These are phyloP conservation scores for Micronisus gabar DNA, from an alignment of 2,113 vertebrate species.

Conservation along the genomic window DNA sequence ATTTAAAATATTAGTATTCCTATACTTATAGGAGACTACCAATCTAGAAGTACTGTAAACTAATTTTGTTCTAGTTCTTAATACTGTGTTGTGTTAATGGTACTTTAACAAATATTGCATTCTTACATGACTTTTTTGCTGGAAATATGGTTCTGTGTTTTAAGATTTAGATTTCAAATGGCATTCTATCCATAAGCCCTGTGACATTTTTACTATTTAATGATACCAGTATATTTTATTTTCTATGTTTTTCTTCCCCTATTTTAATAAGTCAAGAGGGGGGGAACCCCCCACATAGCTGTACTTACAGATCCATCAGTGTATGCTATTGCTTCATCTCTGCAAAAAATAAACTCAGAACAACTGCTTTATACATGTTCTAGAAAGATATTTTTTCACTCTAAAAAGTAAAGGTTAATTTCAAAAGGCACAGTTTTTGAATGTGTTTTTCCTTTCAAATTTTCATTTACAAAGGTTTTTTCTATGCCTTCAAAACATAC, in stretches of 20 bases:
- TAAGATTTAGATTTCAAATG: neutral
- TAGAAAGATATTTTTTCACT: neutral
- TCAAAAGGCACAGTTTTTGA: neutral
- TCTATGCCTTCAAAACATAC: neutral
- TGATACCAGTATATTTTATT: neutral
- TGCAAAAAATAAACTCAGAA: neutral
- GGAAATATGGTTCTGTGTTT: neutral
- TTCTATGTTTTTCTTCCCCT: neutral
- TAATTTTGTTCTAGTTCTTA: neutral
- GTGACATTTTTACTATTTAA: neutral
- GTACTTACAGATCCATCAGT: neutral
- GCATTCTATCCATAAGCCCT: neutral
- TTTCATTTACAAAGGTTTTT: neutral
- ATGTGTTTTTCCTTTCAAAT: neutral
- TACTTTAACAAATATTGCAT: neutral
- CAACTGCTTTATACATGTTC: neutral
- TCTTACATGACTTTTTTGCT: neutral
- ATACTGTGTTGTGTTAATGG: neutral
- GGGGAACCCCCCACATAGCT: fast-evolving
- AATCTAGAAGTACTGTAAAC: neutral
- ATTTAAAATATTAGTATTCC: neutral
- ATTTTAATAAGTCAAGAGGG: neutral
- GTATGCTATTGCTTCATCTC: neutral
- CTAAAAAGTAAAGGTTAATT: neutral
- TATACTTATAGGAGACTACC: neutral